Conservation (phyloP, 2,113 vertebrate species). For the Hoplias malabaricus region DNA sequence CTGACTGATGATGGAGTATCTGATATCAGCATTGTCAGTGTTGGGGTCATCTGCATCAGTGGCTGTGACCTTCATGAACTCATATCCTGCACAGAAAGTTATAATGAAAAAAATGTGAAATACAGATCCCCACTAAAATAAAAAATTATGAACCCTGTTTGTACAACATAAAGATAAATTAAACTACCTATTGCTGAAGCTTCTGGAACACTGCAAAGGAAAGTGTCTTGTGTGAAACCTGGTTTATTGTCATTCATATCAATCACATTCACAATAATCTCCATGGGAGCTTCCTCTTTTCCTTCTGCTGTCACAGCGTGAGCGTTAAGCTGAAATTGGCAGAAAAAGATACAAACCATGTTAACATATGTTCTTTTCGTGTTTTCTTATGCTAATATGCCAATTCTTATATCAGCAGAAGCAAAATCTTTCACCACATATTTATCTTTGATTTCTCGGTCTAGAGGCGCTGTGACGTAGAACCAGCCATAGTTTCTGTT, state of each 20-base stretch:
- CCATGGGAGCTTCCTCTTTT: constrained; percentile 51
- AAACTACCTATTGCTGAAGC: constrained; percentile 7
- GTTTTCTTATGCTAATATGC: neutral
- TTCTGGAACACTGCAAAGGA: constrained; percentile 56
- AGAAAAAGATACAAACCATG: neutral
- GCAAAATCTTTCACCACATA: constrained; percentile 45
- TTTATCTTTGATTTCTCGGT: constrained; percentile 57
- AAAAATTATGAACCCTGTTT: too few species aligned
- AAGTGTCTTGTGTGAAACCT: constrained; percentile 57
- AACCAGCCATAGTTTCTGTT: constrained; percentile 41
- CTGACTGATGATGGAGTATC: constrained; percentile 72
- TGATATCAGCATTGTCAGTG: constrained; percentile 64
- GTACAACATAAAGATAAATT: too few species aligned
- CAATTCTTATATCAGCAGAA: neutral
- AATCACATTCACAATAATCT: constrained; percentile 60
- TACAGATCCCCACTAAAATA: too few species aligned
- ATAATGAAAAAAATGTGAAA: neutral
- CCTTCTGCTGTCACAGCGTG: constrained; percentile 31
- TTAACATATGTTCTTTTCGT: neutral
- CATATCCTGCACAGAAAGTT: constrained; percentile 60
- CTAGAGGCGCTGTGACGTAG: constrained; percentile 61
- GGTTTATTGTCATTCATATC: constrained; percentile 75
- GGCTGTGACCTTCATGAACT: constrained; percentile 75
- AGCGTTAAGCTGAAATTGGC: constrained; percentile 55
- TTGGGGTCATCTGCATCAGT: constrained; percentile 70